Evolutionary conservation across 2,797 vertebrate species (phyloP).

Genomic region (Aldrovandia affinis): DNA sequence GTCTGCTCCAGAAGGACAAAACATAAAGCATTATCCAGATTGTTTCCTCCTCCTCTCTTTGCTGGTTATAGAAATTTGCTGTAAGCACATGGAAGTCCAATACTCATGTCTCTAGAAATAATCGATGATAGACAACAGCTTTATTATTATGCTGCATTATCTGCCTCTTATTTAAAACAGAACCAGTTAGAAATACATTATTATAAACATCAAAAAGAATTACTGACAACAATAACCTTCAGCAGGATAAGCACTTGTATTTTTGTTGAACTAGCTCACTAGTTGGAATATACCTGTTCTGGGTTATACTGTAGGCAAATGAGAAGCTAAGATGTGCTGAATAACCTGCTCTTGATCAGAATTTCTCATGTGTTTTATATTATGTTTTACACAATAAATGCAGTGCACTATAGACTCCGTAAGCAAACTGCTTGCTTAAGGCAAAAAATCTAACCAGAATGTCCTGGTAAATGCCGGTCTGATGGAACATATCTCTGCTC

Average conservation of each 20-base stretch:
- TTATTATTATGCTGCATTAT: too few relatives aligned
- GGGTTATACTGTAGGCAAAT: neutral
- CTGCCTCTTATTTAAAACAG: too few relatives aligned
- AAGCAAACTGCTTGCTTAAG: conserved; percentile 59
- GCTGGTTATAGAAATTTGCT: neutral
- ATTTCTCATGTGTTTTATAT: neutral
- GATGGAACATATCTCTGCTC: conserved; percentile 48
- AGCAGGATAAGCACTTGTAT: conserved; percentile 31
- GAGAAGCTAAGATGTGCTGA: neutral
- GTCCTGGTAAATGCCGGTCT: conserved; percentile 56
- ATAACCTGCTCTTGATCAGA: neutral
- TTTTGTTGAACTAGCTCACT: conserved; percentile 32
- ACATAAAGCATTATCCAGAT: neutral
- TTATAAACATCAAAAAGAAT: too few relatives aligned
- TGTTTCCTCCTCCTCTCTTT: neutral
- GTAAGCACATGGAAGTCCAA: neutral
- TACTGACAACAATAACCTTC: conserved; percentile 15
- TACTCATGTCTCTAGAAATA: too few relatives aligned
- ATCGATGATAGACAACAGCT: too few relatives aligned
- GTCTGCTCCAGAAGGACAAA: neutral
- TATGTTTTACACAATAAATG: neutral
- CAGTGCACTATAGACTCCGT: too few relatives aligned
- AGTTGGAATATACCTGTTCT: neutral
- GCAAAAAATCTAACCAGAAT: conserved; percentile 60
- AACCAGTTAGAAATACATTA: too few relatives aligned